Evolutionary conservation across 1,140 invertebrate species (phyloP).

Genomic region (Oedothorax gibbosus): DNA sequence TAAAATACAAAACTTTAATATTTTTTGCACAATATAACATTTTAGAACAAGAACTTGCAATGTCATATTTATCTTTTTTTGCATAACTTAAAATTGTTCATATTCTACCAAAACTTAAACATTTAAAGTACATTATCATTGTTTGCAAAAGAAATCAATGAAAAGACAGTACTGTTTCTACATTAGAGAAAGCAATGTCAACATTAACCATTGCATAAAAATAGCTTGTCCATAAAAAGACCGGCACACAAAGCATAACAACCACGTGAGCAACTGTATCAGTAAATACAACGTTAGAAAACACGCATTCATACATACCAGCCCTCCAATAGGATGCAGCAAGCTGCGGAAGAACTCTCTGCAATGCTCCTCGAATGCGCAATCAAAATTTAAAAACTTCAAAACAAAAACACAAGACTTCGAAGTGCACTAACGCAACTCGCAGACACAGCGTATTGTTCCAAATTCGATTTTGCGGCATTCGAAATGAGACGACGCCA

Average conservation of each 20-base stretch:
- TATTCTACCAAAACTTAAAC: too few relatives aligned
- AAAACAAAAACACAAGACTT: background rate
- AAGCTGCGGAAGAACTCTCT: background rate
- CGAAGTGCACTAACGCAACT: background rate
- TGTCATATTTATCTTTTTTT: too few relatives aligned
- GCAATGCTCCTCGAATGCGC: background rate
- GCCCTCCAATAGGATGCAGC: constrained; percentile 12
- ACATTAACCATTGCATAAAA: too few relatives aligned
- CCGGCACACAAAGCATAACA: background rate
- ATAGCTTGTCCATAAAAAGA: too few relatives aligned
- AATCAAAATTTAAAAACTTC: background rate
- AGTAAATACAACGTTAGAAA: constrained; percentile 33
- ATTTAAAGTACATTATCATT: too few relatives aligned
- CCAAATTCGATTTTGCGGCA: background rate
- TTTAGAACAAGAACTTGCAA: too few relatives aligned
- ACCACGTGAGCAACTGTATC: constrained; percentile 32
- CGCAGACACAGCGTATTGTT: background rate
- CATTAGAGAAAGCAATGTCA: too few relatives aligned
- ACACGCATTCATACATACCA: constrained; percentile 21
- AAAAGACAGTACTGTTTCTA: too few relatives aligned
- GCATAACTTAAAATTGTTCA: too few relatives aligned
- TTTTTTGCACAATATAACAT: too few relatives aligned
- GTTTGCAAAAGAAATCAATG: too few relatives aligned
- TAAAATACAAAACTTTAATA: too few relatives aligned
- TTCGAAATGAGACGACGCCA: constrained; percentile 1